Conservation (phyloP, 2,888 invertebrate species). For the Watsonalla binaria region DNA sequence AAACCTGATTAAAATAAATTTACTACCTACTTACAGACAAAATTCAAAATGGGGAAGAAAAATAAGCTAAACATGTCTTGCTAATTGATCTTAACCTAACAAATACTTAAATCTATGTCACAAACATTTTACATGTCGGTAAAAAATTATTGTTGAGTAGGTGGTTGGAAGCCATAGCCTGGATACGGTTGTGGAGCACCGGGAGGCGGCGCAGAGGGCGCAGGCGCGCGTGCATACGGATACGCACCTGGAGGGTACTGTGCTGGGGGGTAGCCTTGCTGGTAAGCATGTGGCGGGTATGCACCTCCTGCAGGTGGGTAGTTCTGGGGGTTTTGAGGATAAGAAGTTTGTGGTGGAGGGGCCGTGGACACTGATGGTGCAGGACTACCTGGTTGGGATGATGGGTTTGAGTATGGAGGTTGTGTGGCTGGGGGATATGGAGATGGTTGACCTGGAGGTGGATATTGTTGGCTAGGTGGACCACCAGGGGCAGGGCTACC, state of each 20-base stretch:
- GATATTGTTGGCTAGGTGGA: slow-evolving; percentile 81
- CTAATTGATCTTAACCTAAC: slow-evolving; percentile 6
- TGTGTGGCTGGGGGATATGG: slow-evolving; percentile 81
- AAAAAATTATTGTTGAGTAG: slow-evolving; percentile 78
- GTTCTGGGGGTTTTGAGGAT: slow-evolving; percentile 75
- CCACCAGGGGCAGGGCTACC: slow-evolving; percentile 69
- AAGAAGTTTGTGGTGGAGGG: slow-evolving; percentile 77
- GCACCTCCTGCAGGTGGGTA: slow-evolving; percentile 64
- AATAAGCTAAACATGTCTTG: too few relatives aligned
- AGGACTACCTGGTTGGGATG: slow-evolving; percentile 74
- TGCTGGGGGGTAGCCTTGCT: slow-evolving; percentile 75
- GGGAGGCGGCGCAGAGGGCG: slow-evolving; percentile 83
- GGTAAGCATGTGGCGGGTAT: slow-evolving; percentile 74
- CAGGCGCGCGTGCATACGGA: slow-evolving; percentile 78
- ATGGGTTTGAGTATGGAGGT: slow-evolving; percentile 77
- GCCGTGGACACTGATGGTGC: slow-evolving; percentile 73
- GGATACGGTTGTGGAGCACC: slow-evolving; percentile 86
- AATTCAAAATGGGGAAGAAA: too few relatives aligned
- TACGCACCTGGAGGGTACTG: slow-evolving; percentile 79
- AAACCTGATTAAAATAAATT: too few relatives aligned
- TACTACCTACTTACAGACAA: too few relatives aligned
- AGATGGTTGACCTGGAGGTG: slow-evolving; percentile 80
- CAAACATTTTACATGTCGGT: neutral
- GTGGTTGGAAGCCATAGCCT: slow-evolving; percentile 89
- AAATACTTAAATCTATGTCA: slow-evolving; percentile 5